Percentiles rank a stretch among this genome's conserved stretches.
Conservation (phyloP, 2,797 vertebrate species). For the Acanthis flammea region DNA sequence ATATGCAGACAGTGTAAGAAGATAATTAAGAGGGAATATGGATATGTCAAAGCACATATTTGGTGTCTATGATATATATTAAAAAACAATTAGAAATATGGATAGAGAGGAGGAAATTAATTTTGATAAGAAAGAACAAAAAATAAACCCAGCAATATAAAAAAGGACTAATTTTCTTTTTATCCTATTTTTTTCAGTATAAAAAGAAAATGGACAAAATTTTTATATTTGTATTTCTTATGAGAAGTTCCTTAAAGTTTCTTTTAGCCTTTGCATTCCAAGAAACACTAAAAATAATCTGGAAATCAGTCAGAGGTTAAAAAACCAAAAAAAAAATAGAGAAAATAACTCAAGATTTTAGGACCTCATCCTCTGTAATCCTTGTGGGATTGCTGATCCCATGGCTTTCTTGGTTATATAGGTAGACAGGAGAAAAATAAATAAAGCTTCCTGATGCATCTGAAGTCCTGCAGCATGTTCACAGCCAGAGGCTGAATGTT, state of each 20-base stretch:
- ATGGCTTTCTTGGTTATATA: neutral
- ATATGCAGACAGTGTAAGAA: neutral
- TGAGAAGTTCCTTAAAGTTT: neutral
- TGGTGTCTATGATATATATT: neutral
- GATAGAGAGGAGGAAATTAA: neutral
- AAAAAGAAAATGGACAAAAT: neutral
- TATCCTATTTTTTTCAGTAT: neutral
- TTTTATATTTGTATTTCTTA: neutral
- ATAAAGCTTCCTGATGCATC: neutral
- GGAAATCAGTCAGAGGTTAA: neutral
- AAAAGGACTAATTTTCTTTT: neutral
- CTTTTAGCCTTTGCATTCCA: neutral
- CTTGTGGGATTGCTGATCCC: neutral
- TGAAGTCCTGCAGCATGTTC: neutral
- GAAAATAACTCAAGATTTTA: neutral
- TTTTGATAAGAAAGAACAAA: neutral
- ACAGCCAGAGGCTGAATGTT: neutral
- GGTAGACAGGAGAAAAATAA: neutral
- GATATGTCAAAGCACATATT: neutral
- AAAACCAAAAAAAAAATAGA: neutral
- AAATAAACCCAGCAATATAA: neutral
- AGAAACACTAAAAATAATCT: neutral
- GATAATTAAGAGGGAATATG: neutral
- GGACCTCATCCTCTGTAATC: neutral
- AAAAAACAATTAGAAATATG: neutral